A percentile compares a stretch with the other conserved stretches of the same genome.
phyloP scores from a whole-genome alignment of 23 tunicate genomes.

The Clavelina lepadiformis region DNA sequence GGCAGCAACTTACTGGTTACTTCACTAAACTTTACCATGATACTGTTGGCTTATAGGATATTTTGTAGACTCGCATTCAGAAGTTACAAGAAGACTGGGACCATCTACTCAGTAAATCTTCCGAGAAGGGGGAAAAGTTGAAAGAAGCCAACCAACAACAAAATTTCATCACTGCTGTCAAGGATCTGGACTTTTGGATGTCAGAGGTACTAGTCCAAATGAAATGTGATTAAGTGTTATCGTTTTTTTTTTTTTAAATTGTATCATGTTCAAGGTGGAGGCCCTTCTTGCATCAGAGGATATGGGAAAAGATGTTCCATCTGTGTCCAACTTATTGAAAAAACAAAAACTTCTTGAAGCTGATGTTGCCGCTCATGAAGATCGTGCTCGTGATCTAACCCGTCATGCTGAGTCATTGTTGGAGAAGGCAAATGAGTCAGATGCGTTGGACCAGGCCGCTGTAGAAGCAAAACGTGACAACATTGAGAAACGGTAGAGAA shows the following conservation, averaged over 20 bases:
- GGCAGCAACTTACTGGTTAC: too few species aligned
- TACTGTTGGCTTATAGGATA: background rate
- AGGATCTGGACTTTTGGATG: constrained; percentile 90
- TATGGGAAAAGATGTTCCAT: constrained; percentile 83
- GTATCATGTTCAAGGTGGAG: constrained; percentile 47
- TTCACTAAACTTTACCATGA: too few species aligned
- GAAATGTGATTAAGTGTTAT: background rate
- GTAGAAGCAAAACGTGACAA: constrained; percentile 42
- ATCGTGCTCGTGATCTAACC: constrained; percentile 51
- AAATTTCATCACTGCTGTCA: constrained; percentile 81
- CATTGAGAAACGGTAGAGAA: constrained; percentile 51
- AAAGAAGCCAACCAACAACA: constrained; percentile 90
- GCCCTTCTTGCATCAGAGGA: constrained; percentile 72
- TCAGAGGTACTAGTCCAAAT: constrained; percentile 57
- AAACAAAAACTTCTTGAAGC: constrained; percentile 82
- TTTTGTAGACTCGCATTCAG: constrained; percentile 58
- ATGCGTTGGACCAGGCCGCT: constrained; percentile 51
- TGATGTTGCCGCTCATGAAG: constrained; percentile 88
- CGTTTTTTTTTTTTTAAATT: background rate
- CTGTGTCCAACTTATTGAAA: constrained; percentile 73
- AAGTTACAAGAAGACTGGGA: constrained; percentile 69
- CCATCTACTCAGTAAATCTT: constrained; percentile 48
- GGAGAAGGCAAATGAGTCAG: constrained; percentile 46
- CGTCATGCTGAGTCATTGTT: constrained; percentile 38
- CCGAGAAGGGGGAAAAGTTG: constrained; percentile 59